Evolutionary conservation across 2,113 vertebrate genomes (phyloP), one percentile per base, ranked within the genome.

Genomic region (Plotosus lineatus): DNA sequence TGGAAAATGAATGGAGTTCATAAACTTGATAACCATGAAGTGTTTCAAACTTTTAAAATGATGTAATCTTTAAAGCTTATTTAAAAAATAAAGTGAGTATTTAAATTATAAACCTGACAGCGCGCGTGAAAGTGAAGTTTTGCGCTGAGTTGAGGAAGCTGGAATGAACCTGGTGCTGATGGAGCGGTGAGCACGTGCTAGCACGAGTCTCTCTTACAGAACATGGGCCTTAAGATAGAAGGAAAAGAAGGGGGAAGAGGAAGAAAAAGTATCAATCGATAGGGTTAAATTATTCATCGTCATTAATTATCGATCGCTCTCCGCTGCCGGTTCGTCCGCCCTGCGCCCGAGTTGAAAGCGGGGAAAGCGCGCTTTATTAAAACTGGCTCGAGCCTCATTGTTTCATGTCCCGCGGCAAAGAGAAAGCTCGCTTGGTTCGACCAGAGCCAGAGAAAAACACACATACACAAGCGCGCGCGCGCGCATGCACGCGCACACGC

Each of bases 221-320:
- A 90, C 86, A 89, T 81, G 74, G 86, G 87, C 90, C 90, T 92
- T 91, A 93, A 92, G 91, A 92, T 93, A 93, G 88, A 93, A 93
- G 93, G 89, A 89, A 90, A 90, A 90, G 87, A 89, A 83, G 46
- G 19, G 46, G 85, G 85, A 87, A 63, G 19, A 77, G 82, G 86
- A 88, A 87, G 88, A 91, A 92, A 92, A 93, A 91, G 92, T 93
- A 94, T 92, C 93, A 93, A 94, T 94, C 93, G 93, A 94, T 94
- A 92, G 91, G 93, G 93, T 94, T 94, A 94, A 94, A 94, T 94
- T 94, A 94, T 94, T 94, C 93, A 94, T 94, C 93, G 93, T 94
- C 93, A 94, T 94, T 94, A 94, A 94, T 94, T 94, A 94, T 94
- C 93, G 93, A 94, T 94, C 93, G 92, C 84, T 91, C 91, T 92